Percentiles rank a stretch among this genome's conserved stretches.
Evolutionary conservation across 1,140 invertebrate genomes (phyloP).

Genomic region (Campodea augens): DNA sequence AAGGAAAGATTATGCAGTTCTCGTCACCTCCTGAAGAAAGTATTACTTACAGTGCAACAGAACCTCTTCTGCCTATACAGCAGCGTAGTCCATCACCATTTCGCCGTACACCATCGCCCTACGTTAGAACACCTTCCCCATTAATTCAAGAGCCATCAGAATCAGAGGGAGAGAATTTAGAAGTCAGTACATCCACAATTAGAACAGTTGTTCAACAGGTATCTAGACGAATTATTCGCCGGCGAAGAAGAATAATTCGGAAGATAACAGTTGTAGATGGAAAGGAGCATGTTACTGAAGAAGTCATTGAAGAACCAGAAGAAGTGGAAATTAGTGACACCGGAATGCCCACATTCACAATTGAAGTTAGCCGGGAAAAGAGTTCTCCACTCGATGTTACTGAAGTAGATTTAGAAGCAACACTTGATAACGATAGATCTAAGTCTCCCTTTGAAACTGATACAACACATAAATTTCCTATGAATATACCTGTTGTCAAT

Average conservation of each 20-base stretch:
- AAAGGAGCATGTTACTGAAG: conserved; percentile 58
- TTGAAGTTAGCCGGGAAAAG: conserved; percentile 22
- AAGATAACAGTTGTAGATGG: conserved; percentile 57
- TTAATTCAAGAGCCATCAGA: neutral
- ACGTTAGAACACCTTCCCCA: neutral
- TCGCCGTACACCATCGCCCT: neutral
- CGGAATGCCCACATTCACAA: conserved; percentile 31
- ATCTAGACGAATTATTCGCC: conserved; percentile 49
- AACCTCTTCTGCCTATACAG: too few species aligned
- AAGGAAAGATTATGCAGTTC: conserved; percentile 40
- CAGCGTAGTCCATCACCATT: too few species aligned
- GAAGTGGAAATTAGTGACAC: conserved; percentile 56
- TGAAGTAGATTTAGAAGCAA: too few species aligned
- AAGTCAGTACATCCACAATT: conserved; percentile 36
- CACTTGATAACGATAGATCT: too few species aligned
- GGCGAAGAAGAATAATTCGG: conserved; percentile 47
- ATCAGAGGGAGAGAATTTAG: conserved; percentile 23
- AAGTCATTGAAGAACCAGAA: conserved; percentile 61
- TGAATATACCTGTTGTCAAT: too few species aligned
- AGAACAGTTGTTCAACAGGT: conserved; percentile 58
- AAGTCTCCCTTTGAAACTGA: too few species aligned
- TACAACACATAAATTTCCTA: too few species aligned
- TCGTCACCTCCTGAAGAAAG: conserved; percentile 31
- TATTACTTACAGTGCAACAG: conserved; percentile 22
- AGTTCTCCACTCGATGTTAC: too few species aligned